Evolutionary conservation across 1,140 invertebrate species (phyloP), one percentile per base, ranked within the genome.

Genomic region (Capitella teleta): DNA sequence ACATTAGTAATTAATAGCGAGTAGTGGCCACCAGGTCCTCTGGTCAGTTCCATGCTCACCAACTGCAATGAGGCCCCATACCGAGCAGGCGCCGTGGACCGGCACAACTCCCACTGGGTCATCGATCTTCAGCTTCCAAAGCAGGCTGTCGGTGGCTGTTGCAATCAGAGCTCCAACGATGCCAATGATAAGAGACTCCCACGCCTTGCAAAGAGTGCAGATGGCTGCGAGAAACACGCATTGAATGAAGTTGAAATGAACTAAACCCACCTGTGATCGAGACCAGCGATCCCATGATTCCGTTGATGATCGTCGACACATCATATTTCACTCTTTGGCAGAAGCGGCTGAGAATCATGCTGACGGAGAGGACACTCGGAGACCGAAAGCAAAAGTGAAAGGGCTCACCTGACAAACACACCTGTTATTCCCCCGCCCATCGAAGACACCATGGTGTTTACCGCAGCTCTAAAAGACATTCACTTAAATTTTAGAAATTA

Each of bases 61-160:
- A 25, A 43, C 38, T 32, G 44, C 44, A n/a, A 46, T 10, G 10
- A 46, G 44, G 10, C 44, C 38, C 38, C 38, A 41, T 8, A 19
- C 19, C 6, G 10, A 12, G 19, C 38, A 41, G 10, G 21, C 38
- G 21, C 6, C 38, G 19, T 41, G 38, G 12, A 41, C 38, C 21
- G 38, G 38, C 10, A 41, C 19, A 8, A 41, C 38, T 8, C 38
- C 19, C 6, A 41, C 38, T 8, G 38, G 38, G 19, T 41, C 38
- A 18, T 41, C 38, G 18, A 41, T 41, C 18, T 41, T 41, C 6
- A 41, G 38, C 18, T 19, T 10, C 18, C 38, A 8, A 14, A 41
- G 19, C 38, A 18, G 6, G 12, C 12, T 41, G 6, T 41, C 38
- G 6, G 19, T 14, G 8, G 19, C 12, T 14, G 8, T 18, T 10